Conservation (phyloP, 2,797 vertebrate genomes). For the Mormyrops attenuatus region DNA sequence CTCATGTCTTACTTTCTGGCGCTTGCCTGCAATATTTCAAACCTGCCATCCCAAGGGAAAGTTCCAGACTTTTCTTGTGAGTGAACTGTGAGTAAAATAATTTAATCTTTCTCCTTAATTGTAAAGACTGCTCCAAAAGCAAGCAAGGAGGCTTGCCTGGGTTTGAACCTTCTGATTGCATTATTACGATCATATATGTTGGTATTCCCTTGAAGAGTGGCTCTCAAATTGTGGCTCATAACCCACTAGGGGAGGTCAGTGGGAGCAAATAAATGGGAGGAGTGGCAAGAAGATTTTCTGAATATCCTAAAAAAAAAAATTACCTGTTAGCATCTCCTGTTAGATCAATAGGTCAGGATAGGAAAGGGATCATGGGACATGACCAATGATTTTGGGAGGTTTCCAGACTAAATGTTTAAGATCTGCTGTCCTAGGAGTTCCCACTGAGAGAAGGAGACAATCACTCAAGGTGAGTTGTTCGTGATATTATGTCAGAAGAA, state of each 20-base stretch:
- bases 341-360: background rate
- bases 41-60: background rate
- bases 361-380: background rate
- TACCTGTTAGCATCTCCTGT: background rate
- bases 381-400: background rate
- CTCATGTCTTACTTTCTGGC: background rate
- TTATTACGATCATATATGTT: background rate
- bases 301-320: background rate
- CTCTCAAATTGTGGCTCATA: background rate
- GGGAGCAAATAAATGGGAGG: background rate
- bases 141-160: background rate
- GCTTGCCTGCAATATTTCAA: background rate
- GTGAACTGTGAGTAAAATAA: background rate
- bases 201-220: background rate
- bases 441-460: background rate
- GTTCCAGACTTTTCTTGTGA: background rate
- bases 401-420: background rate
- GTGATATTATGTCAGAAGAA: background rate
- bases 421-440: background rate
- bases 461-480: background rate
- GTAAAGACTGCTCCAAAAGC: background rate
- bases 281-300: background rate
- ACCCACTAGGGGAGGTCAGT: background rate
- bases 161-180: background rate
- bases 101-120: background rate